These are phyloP conservation scores for Erethizon dorsatum DNA, from an alignment of 2,797 vertebrate species.

Conservation along the genomic window DNA sequence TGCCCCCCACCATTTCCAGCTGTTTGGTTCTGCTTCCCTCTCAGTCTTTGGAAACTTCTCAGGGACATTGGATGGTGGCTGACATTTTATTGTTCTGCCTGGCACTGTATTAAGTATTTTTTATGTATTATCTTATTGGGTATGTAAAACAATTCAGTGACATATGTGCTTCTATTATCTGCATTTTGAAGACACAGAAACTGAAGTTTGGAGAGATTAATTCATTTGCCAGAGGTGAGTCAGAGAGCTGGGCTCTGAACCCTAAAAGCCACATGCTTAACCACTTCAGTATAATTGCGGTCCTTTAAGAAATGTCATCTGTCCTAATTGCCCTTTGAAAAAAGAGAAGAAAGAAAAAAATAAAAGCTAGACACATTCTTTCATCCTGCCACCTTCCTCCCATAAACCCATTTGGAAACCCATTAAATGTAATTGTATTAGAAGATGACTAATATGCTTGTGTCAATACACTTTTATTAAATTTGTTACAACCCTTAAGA, in stretches of 20 bases:
- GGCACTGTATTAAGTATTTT: background rate
- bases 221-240: background rate
- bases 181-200: slow-evolving; percentile 30
- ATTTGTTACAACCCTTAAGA: slow-evolving; percentile 5
- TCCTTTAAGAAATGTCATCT: background rate
- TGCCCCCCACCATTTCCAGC: background rate
- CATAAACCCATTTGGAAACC: background rate
- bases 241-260: background rate
- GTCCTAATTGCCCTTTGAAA: slow-evolving; percentile 1
- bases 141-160: background rate
- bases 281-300: background rate
- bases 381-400: background rate
- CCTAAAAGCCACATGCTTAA: background rate
- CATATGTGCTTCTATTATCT: background rate
- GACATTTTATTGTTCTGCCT: background rate
- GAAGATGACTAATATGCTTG: background rate
- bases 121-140: background rate
- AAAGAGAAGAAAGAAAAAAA: slow-evolving; percentile 4
- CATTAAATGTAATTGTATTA: background rate
- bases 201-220: background rate
- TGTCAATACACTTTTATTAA: background rate
- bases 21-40: background rate
- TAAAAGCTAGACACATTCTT: background rate
- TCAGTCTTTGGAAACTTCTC: background rate
- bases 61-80: background rate